Evolutionary conservation across 2,888 invertebrate species (phyloP).

Genomic region (Bembecia ichneumoniformis): DNA sequence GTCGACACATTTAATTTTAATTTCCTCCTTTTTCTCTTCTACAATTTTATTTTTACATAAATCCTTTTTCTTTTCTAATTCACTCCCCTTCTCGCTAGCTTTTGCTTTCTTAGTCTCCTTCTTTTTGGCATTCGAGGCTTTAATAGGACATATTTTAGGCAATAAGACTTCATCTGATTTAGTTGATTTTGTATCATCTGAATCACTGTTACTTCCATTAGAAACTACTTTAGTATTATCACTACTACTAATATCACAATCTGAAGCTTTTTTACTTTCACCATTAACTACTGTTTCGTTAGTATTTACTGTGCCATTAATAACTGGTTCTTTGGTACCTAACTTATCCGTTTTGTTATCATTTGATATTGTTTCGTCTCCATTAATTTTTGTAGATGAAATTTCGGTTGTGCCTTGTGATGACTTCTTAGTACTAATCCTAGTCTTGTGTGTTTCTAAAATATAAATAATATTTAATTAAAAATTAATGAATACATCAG

Average conservation of each 20-base stretch:
- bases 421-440: slow-evolving; percentile 40
- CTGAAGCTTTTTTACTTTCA: slow-evolving; percentile 53
- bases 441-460: slow-evolving; percentile 52
- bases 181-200: slow-evolving; percentile 50
- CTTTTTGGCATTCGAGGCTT: slow-evolving; percentile 39
- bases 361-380: slow-evolving; percentile 41
- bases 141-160: slow-evolving; percentile 29
- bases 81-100: slow-evolving; percentile 32
- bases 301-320: slow-evolving; percentile 51
- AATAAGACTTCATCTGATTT: slow-evolving; percentile 47
- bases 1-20: slow-evolving; percentile 25
- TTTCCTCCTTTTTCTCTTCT: slow-evolving; percentile 31
- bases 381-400: slow-evolving; percentile 40
- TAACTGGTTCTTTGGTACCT: slow-evolving; percentile 62
- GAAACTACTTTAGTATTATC: slow-evolving; percentile 63
- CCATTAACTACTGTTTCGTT: slow-evolving; percentile 49
- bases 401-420: slow-evolving; percentile 35
- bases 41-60: slow-evolving; percentile 28
- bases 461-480: slow-evolving; percentile 3
- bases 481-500: background rate
- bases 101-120: slow-evolving; percentile 47
- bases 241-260: slow-evolving; percentile 71
- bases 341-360: slow-evolving; percentile 42
- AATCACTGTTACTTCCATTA: slow-evolving; percentile 61
- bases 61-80: slow-evolving; percentile 42